phyloP scores from a whole-genome alignment of 2,888 invertebrate species.

The Trachelus stipa region DNA sequence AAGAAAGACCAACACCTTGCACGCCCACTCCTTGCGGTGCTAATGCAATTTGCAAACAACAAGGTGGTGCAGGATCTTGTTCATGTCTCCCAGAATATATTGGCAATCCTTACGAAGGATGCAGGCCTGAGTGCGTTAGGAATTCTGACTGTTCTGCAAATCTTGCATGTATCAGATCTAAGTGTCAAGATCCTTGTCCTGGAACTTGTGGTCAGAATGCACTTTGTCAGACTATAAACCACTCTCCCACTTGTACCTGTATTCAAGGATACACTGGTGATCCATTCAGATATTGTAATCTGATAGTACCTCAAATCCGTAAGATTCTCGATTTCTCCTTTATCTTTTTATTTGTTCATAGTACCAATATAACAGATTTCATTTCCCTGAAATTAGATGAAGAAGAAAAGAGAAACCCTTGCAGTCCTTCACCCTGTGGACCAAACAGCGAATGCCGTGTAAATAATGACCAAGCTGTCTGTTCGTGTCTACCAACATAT shows the following conservation, averaged over 20 bases:
- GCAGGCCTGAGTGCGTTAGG: slow-evolving; percentile 82
- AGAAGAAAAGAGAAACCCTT: slow-evolving; percentile 66
- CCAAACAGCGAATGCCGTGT: slow-evolving; percentile 58
- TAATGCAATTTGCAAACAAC: slow-evolving; percentile 70
- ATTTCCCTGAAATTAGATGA: slow-evolving; percentile 16
- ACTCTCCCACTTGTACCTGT: slow-evolving; percentile 72
- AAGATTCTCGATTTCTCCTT: slow-evolving; percentile 40
- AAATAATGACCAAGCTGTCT: slow-evolving; percentile 49
- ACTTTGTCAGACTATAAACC: slow-evolving; percentile 81
- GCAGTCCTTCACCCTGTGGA: slow-evolving; percentile 75
- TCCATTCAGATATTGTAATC: slow-evolving; percentile 65
- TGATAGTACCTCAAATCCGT: slow-evolving; percentile 55
- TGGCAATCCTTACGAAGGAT: slow-evolving; percentile 79
- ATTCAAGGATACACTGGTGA: slow-evolving; percentile 60
- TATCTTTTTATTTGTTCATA: background rate
- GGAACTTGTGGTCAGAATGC: slow-evolving; percentile 82
- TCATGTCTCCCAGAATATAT: slow-evolving; percentile 80
- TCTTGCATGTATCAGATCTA: slow-evolving; percentile 80
- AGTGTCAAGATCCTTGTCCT: slow-evolving; percentile 85
- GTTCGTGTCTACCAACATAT: slow-evolving; percentile 48
- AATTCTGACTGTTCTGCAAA: slow-evolving; percentile 81
- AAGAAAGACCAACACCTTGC: slow-evolving; percentile 68
- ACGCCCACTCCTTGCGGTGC: slow-evolving; percentile 77
- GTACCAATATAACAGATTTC: background rate
- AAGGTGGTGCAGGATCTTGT: slow-evolving; percentile 77